Conservation (phyloP, 1,140 invertebrate genomes). For the Drosophila tani region DNA sequence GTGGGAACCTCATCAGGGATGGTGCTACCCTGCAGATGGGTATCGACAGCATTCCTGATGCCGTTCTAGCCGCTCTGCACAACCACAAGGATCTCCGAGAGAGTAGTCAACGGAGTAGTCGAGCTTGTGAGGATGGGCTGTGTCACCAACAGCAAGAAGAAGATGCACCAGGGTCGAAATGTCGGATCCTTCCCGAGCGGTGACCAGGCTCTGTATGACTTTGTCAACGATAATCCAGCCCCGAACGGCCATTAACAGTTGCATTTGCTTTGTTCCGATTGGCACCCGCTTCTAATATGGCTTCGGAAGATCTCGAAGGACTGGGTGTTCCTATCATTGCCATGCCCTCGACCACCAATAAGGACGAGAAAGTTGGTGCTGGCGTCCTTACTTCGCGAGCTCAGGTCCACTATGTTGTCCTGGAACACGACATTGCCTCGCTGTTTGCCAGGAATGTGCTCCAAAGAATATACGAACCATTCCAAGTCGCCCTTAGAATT, state of each 20-base stretch:
- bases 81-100: conserved; percentile 97
- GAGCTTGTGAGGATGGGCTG: conserved; percentile 93
- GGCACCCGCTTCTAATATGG: conserved; percentile 96
- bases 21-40: conserved; percentile 98
- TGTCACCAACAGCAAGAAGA: conserved; percentile 94
- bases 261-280: conserved; percentile 96
- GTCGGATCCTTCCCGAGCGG: conserved; percentile 95
- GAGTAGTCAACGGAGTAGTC: conserved; percentile 96
- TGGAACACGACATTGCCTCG: conserved; percentile 95
- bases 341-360: conserved; percentile 93
- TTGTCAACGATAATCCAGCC: conserved; percentile 97
- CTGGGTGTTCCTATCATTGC: conserved; percentile 97
- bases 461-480: conserved; percentile 95
- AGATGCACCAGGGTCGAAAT: conserved; percentile 92
- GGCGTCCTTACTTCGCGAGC: conserved; percentile 97
- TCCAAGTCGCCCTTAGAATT: conserved; percentile 89
- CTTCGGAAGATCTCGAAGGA: conserved; percentile 94
- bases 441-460: conserved; percentile 95
- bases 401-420: conserved; percentile 97
- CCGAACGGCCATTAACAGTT: conserved; percentile 97
- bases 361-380: conserved; percentile 93
- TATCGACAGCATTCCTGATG: conserved; percentile 97
- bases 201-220: conserved; percentile 94
- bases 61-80: conserved; percentile 91
- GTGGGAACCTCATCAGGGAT: conserved; percentile 94